Conservation (phyloP, 2,797 vertebrate genomes). For the Podarcis siculus region DNA sequence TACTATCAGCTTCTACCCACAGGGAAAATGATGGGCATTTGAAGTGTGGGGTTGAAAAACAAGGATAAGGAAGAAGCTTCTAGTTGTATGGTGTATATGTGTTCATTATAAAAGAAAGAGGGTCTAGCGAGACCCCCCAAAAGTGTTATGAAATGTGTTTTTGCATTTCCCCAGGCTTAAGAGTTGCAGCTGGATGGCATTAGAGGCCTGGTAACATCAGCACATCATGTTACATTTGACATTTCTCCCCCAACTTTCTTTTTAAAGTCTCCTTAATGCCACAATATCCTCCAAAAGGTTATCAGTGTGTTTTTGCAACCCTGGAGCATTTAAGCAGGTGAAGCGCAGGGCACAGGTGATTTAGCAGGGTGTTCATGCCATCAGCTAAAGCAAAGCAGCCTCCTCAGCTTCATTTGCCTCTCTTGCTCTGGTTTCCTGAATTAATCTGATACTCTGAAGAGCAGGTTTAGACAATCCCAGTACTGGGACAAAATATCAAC, state of each 20-base stretch:
- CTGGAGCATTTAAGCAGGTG: neutral
- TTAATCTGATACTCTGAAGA: slow-evolving; percentile 42
- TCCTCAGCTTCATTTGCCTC: neutral
- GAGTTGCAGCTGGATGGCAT: slow-evolving; percentile 31
- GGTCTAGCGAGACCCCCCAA: neutral
- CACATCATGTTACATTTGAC: neutral
- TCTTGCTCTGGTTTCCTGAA: neutral
- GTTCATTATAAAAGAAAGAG: neutral
- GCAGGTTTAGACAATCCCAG: slow-evolving; percentile 46
- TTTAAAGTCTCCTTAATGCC: neutral
- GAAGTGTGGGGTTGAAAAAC: slow-evolving; percentile 37
- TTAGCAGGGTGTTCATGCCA: slow-evolving; percentile 1
- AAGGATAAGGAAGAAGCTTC: slow-evolving; percentile 6
- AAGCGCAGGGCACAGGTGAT: neutral
- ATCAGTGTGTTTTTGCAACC: neutral
- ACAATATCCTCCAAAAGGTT: neutral
- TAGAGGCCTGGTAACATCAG: neutral
- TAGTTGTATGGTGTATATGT: neutral
- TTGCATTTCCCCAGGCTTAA: slow-evolving; percentile 43
- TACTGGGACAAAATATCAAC: slow-evolving; percentile 40
- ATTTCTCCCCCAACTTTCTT: neutral
- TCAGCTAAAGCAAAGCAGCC: neutral
- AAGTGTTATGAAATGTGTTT: slow-evolving; percentile 3
- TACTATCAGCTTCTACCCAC: slow-evolving; percentile 38
- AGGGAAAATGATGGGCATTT: slow-evolving; percentile 40